Conservation (phyloP, 2,113 vertebrate genomes). For the Alosa alosa region DNA sequence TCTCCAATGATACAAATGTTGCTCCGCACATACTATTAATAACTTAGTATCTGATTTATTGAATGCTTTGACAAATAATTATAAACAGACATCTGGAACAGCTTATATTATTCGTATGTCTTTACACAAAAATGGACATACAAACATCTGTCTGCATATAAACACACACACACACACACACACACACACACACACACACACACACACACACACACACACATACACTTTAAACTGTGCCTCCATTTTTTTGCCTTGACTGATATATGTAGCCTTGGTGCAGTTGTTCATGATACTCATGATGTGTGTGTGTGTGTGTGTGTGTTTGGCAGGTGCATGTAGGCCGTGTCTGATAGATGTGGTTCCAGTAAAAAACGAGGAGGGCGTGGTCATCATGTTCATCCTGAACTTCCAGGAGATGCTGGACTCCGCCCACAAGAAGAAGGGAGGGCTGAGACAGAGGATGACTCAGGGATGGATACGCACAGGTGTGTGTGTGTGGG, state of each 20-base stretch:
- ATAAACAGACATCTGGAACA: too few species aligned
- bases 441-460: slow-evolving; percentile 78
- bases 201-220: too few species aligned
- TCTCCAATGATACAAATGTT: too few species aligned
- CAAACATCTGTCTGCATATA: too few species aligned
- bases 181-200: background rate
- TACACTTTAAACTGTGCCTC: background rate
- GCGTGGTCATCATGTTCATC: slow-evolving; percentile 96
- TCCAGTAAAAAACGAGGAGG: slow-evolving; percentile 92
- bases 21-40: too few species aligned
- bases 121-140: too few species aligned
- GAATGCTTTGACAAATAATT: too few species aligned
- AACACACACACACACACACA: too few species aligned
- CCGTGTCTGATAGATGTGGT: slow-evolving; percentile 93
- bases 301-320: slow-evolving; percentile 12
- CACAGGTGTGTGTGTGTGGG: slow-evolving; percentile 63
- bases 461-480: slow-evolving; percentile 79
- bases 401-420: slow-evolving; percentile 93
- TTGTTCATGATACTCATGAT: background rate
- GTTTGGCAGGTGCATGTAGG: slow-evolving; percentile 81
- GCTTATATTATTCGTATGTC: too few species aligned
- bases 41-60: too few species aligned
- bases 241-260: background rate
- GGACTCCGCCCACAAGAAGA: slow-evolving; percentile 54
- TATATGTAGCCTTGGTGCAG: slow-evolving; percentile 22